phyloP scores from a whole-genome alignment of 2,113 vertebrate genomes.

The Cyphomyrus discorhynchus region DNA sequence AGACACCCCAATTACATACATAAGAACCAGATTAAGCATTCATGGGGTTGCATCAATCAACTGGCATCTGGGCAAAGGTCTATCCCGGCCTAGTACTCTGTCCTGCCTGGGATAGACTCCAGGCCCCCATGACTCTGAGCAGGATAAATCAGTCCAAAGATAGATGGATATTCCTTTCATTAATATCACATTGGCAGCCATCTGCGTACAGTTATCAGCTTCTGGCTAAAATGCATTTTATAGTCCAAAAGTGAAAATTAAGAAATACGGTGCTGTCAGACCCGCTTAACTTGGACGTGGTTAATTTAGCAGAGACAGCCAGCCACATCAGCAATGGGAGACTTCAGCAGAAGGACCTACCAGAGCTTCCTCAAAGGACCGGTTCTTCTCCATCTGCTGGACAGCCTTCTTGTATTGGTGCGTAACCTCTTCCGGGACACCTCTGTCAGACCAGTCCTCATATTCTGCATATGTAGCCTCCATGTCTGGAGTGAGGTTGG shows the following conservation, averaged over 20 bases:
- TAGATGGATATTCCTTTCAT: background rate
- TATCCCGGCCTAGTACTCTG: background rate
- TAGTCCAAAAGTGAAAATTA: background rate
- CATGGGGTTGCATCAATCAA: background rate
- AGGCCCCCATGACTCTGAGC: background rate
- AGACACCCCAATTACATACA: background rate
- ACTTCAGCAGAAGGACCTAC: slow-evolving; percentile 51
- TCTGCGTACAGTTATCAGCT: background rate
- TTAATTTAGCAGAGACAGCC: background rate
- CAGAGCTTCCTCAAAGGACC: slow-evolving; percentile 79
- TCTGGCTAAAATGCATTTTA: background rate
- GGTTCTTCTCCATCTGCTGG: slow-evolving; percentile 75
- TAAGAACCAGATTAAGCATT: background rate
- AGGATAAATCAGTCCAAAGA: background rate
- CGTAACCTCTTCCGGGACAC: slow-evolving; percentile 58
- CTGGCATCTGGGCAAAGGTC: background rate
- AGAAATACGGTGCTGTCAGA: background rate
- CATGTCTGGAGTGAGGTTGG: slow-evolving; percentile 69
- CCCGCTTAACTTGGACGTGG: background rate
- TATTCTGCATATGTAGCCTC: slow-evolving; percentile 83
- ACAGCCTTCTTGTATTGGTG: slow-evolving; percentile 77
- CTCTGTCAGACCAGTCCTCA: slow-evolving; percentile 84
- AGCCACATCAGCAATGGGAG: background rate
- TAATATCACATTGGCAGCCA: background rate
- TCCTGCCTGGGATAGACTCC: background rate